These are phyloP conservation scores for Tetragnatha montana DNA, from an alignment of 2,888 invertebrate genomes.

Conservation along the genomic window DNA sequence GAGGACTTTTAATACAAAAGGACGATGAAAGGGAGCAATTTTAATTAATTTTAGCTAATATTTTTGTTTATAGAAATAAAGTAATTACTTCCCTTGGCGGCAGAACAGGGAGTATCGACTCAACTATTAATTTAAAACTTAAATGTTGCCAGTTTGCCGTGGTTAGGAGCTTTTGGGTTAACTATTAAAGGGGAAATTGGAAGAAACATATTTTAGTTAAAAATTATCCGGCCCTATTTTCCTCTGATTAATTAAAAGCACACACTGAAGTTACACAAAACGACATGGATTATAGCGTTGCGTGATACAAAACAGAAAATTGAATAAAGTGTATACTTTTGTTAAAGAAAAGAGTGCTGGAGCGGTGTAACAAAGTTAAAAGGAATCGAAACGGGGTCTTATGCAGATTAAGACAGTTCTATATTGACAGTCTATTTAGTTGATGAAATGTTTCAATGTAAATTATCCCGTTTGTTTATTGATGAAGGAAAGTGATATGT, in stretches of 20 bases:
- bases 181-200: neutral
- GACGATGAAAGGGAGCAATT: constrained; percentile 3
- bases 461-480: neutral
- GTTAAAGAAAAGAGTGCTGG: too few species aligned
- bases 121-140: constrained; percentile 18
- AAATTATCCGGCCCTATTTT: neutral
- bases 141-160: constrained; percentile 6
- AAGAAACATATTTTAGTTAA: neutral
- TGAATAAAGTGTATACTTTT: too few species aligned
- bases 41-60: constrained; percentile 30
- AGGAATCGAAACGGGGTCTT: too few species aligned
- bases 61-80: constrained; percentile 7
- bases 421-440: neutral
- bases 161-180: neutral
- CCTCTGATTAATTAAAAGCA: neutral
- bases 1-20: constrained; percentile 24
- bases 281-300: neutral
- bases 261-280: neutral
- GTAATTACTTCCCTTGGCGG: constrained; percentile 6
- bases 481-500: neutral
- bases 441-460: neutral
- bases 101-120: neutral
- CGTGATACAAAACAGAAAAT: neutral
- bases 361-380: too few species aligned
- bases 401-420: too few species aligned